These are phyloP conservation scores for Aphodius sticticus DNA, from an alignment of 2,888 invertebrate genomes.

Conservation along the genomic window DNA sequence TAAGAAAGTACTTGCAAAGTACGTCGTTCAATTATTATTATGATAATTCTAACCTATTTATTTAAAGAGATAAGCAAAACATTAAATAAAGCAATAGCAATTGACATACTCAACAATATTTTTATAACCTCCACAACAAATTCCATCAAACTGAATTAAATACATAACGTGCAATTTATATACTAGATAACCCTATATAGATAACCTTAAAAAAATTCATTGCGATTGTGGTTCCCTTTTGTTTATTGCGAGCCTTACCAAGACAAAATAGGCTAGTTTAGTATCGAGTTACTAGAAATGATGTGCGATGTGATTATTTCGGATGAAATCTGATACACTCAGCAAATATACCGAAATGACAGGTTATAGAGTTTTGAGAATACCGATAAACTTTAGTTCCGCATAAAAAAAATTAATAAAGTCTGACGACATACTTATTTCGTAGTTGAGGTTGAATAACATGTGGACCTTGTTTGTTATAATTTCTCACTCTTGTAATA, in stretches of 20 bases:
- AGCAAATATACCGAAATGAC: neutral
- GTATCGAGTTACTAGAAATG: neutral
- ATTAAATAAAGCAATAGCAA: neutral
- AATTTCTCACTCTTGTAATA: constrained; percentile 9
- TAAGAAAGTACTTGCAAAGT: neutral
- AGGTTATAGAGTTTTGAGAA: neutral
- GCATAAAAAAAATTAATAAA: neutral
- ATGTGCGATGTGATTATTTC: neutral
- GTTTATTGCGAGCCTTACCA: too few relatives aligned
- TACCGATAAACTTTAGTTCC: neutral
- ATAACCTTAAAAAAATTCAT: neutral
- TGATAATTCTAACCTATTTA: neutral
- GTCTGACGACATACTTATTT: neutral
- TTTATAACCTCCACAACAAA: neutral
- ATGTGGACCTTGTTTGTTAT: constrained; percentile 21
- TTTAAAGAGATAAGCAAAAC: neutral
- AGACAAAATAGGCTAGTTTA: too few relatives aligned
- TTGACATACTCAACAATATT: neutral
- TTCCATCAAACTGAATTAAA: neutral
- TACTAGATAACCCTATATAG: neutral
- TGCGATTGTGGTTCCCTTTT: neutral
- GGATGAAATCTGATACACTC: neutral
- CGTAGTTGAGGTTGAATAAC: constrained; percentile 4
- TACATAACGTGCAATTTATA: neutral
- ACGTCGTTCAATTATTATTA: neutral